Percentiles rank a stretch among this genome's conserved stretches.
These are phyloP conservation scores for Aegotheles bennettii DNA, from an alignment of 2,113 vertebrate genomes.

Conservation along the genomic window DNA sequence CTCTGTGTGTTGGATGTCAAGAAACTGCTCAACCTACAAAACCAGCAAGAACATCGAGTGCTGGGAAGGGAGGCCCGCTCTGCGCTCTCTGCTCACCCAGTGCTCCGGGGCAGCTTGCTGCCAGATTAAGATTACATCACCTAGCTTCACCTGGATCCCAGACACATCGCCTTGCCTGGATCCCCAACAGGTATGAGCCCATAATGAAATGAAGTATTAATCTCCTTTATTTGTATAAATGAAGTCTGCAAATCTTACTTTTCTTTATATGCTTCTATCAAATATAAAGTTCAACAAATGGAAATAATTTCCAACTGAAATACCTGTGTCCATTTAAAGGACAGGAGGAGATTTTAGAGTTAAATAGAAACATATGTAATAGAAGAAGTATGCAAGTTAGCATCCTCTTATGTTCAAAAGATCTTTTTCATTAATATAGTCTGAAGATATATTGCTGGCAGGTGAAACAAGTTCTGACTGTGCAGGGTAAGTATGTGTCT, in stretches of 20 bases:
- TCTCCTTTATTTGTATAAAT: not conserved
- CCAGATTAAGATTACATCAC: no score
- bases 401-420: not conserved
- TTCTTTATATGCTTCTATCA: not conserved
- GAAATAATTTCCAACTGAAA: not conserved
- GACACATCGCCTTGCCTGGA: no score
- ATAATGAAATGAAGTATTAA: not conserved
- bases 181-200: no score
- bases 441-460: not conserved
- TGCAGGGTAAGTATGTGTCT: not conserved
- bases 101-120: no score
- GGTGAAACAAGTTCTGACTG: not conserved
- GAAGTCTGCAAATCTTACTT: not conserved
- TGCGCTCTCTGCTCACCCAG: no score
- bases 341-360: not conserved
- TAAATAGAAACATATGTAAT: not conserved
- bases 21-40: no score
- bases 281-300: not conserved
- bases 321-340: not conserved
- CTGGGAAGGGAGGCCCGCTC: no score
- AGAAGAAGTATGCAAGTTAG: not conserved
- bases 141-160: no score
- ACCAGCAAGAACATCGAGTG: no score
- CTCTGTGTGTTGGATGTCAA: no score
- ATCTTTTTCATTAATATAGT: not conserved